Percentiles rank a stretch among this genome's conserved stretches.
phyloP scores from a whole-genome alignment of 2,797 vertebrate species.

The Acipenser oxyrinchus region DNA sequence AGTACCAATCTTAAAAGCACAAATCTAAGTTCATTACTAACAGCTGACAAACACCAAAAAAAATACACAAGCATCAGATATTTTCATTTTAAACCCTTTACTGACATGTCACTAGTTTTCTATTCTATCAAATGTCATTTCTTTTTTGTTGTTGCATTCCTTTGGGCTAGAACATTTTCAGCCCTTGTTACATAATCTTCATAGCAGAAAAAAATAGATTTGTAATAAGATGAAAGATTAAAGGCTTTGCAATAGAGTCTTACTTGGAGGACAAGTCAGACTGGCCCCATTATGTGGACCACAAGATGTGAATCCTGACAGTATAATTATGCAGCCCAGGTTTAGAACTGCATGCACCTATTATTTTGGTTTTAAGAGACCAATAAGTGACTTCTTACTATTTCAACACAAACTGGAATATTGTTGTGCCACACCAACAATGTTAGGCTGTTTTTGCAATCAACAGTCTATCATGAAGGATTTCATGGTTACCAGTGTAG shows the following conservation, averaged over 20 bases:
- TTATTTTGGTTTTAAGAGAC: not conserved
- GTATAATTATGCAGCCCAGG: conserved; percentile 1
- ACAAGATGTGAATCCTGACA: not conserved
- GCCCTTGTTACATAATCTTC: not conserved
- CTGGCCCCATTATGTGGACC: not conserved
- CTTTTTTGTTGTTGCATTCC: not conserved
- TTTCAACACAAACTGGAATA: not conserved
- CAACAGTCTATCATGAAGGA: conserved; percentile 41
- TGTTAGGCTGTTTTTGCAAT: conserved; percentile 44
- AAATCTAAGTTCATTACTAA: too few relatives aligned
- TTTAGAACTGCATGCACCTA: not conserved
- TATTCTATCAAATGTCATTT: not conserved
- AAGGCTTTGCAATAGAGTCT: not conserved
- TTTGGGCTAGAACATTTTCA: not conserved
- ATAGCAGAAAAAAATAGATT: not conserved
- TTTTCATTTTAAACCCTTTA: too few relatives aligned
- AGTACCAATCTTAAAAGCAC: too few relatives aligned
- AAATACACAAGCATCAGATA: too few relatives aligned
- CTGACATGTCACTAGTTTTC: not conserved
- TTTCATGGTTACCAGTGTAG: conserved; percentile 30
- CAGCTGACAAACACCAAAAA: too few relatives aligned
- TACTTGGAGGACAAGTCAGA: not conserved
- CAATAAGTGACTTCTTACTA: not conserved
- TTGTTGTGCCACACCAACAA: conserved; percentile 17
- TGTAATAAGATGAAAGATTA: not conserved